Percentiles rank a stretch among this genome's conserved stretches.
These are phyloP conservation scores for Pristionchus exspectatus DNA, from an alignment of 2,888 invertebrate species.

Conservation along the genomic window DNA sequence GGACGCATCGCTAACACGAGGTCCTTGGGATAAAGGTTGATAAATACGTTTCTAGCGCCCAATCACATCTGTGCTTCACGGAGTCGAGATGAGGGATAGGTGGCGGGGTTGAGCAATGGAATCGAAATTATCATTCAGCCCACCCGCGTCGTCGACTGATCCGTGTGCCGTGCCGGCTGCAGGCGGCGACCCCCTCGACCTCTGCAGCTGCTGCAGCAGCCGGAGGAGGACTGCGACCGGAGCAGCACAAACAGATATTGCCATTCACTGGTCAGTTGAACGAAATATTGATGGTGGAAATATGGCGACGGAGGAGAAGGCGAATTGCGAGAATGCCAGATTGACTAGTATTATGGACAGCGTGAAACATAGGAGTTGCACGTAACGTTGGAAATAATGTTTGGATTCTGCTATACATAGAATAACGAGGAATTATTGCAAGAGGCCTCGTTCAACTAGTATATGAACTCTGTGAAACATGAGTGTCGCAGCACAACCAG, in stretches of 20 bases:
- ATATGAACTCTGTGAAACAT: no score
- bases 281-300: no score
- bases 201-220: neutral
- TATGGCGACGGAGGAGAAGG: neutral
- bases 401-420: no score
- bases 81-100: neutral
- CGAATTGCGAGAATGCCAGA: no score
- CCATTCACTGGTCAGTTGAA: conserved; percentile 32
- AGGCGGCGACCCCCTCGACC: conserved; percentile 1
- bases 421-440: no score
- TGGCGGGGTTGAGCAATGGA: neutral
- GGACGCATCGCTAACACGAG: no score
- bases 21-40: neutral
- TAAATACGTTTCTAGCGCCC: neutral
- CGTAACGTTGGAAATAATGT: no score
- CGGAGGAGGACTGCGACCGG: neutral
- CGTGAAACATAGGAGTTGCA: no score
- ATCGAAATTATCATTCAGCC: neutral
- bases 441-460: no score
- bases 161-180: conserved; percentile 44
- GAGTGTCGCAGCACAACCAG: no score
- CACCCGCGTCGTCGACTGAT: conserved; percentile 45
- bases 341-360: no score
- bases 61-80: neutral
- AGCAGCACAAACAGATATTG: neutral